Conservation (phyloP, 2,888 invertebrate species). For the Itoplectis maculator region DNA sequence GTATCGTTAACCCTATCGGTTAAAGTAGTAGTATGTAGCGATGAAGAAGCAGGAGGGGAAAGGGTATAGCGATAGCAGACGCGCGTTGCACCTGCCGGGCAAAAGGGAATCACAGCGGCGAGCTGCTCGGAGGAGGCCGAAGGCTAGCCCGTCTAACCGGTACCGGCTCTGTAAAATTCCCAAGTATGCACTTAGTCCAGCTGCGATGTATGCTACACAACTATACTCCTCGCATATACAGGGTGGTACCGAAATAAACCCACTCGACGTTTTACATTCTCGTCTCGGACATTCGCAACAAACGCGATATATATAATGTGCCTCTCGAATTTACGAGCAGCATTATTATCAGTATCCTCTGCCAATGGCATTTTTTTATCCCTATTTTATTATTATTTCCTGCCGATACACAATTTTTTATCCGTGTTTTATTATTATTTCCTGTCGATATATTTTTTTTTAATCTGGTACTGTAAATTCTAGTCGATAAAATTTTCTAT, state of each 20-base stretch:
- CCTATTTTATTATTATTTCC: too few relatives aligned
- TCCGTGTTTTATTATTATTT: too few relatives aligned
- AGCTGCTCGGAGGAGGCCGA: constrained; percentile 74
- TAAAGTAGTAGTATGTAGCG: constrained; percentile 46
- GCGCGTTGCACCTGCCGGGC: constrained; percentile 78
- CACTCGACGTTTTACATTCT: constrained; percentile 10
- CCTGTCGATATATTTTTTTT: background rate
- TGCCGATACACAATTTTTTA: too few relatives aligned
- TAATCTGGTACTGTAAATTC: too few relatives aligned
- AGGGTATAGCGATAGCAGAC: constrained; percentile 64
- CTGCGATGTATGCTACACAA: constrained; percentile 55
- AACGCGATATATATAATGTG: background rate
- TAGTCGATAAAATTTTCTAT: background rate
- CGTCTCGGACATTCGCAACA: constrained; percentile 12
- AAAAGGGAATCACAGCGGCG: constrained; percentile 76
- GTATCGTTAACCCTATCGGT: constrained; percentile 21
- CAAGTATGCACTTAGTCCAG: constrained; percentile 80
- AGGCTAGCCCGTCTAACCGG: constrained; percentile 81
- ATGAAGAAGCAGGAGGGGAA: constrained; percentile 53
- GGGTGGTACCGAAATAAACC: constrained; percentile 71
- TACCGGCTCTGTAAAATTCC: constrained; percentile 79
- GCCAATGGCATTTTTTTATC: background rate
- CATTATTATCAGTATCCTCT: constrained; percentile 8
- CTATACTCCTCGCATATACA: constrained; percentile 62
- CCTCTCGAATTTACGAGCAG: background rate